Conservation (phyloP, 2,797 vertebrate genomes). For the Urocyon cinereoargenteus region DNA sequence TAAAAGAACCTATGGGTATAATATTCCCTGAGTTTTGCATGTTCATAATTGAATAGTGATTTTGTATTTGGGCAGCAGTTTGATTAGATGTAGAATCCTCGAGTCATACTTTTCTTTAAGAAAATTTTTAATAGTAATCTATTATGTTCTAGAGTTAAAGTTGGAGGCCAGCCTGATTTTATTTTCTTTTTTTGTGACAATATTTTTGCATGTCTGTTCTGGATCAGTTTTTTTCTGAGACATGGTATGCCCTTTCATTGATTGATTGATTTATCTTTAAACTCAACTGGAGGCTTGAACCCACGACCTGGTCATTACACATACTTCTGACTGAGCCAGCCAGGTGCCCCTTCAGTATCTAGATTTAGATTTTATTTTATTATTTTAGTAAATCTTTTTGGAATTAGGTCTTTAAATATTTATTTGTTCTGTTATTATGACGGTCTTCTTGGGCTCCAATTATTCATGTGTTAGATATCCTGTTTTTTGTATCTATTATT, state of each 20-base stretch:
- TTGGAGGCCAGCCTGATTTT: not conserved
- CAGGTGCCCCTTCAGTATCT: not conserved
- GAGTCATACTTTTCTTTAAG: not conserved
- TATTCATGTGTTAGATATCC: not conserved
- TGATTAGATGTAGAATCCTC: conserved; percentile 15
- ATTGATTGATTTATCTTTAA: too few species aligned
- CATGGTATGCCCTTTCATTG: not conserved
- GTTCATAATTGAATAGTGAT: not conserved
- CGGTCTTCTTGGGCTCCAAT: not conserved
- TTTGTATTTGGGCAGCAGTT: conserved; percentile 20
- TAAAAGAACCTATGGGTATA: not conserved
- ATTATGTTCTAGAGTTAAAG: not conserved
- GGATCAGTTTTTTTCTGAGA: not conserved
- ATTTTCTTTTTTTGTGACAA: not conserved
- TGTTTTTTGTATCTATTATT: not conserved
- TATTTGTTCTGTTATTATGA: not conserved
- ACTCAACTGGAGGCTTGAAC: not conserved
- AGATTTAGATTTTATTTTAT: conserved; percentile 16
- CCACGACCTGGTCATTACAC: not conserved
- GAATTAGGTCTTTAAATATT: conserved; percentile 31
- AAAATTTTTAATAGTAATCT: not conserved
- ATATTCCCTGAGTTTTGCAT: not conserved
- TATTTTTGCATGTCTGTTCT: not conserved
- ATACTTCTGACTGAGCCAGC: not conserved
- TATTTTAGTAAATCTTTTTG: not conserved